Base-by-base conservation (phyloP, 2,113 vertebrate species). In the Actenoides hombroni region DNA sequence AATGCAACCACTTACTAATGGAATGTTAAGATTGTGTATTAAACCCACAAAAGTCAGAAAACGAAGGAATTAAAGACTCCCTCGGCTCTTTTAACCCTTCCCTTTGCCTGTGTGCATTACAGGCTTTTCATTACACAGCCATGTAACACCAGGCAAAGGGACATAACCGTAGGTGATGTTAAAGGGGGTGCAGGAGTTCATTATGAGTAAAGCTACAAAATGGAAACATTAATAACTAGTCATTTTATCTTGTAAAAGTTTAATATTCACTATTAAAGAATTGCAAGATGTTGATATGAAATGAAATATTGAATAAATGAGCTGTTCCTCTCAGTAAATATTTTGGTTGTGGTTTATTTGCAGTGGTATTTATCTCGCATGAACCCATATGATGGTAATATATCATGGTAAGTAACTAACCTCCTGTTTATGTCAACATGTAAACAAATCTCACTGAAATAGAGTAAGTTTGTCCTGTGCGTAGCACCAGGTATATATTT, bases 21-120 rank as follows among this genome's bases (percentile, higher is more conserved):
- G 96, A 97, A 98, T 97, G 96, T 94, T 96, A 97, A 96, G 93
- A 96, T 96, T 95, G 94, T 88, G 91, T 96, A 95, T 95, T 97
- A 97, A 98, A 97, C 64, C 89, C 96, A 97, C 77, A 93, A 94
- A 98, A 97, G 94, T 96, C 93, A 97, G 97, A 97, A 97, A 98
- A 97, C 0, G 53, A 92, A 95, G 89, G 96, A 96, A 93, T 97
- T 97, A 97, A 97, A 95, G 90, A 63, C 76, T 97, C 97, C 96
- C 97, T 57, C 40, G 68, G 94, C 88, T 95, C 97, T 86, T 84
- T 96, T 97, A 97, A 97, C 78, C 95, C 88, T 94, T 94, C 56
- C 85, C 80, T 95, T 91, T 90, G 92, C 91, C 91, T 46, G 63
- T 53, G 46, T 23, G 75, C 63, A 26, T 51, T 53, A 35, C 35